Conservation (phyloP, 2,797 vertebrate genomes). For the Meda fulgida region DNA sequence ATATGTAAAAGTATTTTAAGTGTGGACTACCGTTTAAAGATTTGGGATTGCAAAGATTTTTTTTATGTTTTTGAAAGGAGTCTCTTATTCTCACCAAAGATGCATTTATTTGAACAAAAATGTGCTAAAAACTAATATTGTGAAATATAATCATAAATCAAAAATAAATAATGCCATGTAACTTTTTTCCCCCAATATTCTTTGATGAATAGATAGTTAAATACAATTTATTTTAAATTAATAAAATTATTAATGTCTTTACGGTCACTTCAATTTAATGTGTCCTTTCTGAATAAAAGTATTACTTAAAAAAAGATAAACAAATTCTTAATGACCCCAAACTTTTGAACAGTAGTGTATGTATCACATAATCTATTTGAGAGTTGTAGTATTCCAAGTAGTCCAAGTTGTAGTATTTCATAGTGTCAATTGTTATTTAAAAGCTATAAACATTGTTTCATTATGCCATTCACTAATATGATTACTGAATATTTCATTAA, state of each 20-base stretch:
- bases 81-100: not conserved
- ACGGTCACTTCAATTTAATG: not conserved
- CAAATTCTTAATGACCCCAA: not conserved
- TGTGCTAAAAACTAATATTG: not conserved
- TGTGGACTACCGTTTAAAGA: not conserved
- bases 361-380: not conserved
- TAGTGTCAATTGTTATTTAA: not conserved
- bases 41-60: not conserved
- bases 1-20: not conserved
- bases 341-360: not conserved
- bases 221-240: not conserved
- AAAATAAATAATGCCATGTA: not conserved
- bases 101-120: not conserved
- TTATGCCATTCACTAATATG: not conserved
- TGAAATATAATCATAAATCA: not conserved
- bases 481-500: not conserved
- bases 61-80: not conserved
- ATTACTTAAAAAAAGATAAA: not conserved
- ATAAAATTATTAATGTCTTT: not conserved
- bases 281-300: not conserved
- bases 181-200: too few relatives aligned
- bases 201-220: not conserved
- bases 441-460: not conserved
- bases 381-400: not conserved
- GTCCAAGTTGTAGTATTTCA: not conserved